Base-by-base conservation (phyloP, 2,797 vertebrate genomes). In the Sciurus vulgaris region DNA sequence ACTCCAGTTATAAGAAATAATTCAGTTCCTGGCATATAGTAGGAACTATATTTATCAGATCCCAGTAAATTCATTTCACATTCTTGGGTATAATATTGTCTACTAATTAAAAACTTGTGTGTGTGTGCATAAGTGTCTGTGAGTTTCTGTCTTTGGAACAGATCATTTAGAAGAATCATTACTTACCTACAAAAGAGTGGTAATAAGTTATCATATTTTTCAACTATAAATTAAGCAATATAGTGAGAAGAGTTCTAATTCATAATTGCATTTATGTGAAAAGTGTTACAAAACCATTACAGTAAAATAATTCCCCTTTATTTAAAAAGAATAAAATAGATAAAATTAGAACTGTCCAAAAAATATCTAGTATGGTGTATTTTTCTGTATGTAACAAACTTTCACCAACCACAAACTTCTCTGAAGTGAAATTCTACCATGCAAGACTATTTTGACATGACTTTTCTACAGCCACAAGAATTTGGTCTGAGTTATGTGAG, bases 21-120 rank as follows among this genome's bases (percentile, higher is more conserved):
- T 59, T 84, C n/a, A 81, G 33, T 89, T 96, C 73, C 47, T 91
- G 35, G 41, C 30, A 85, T 61, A 93, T 78, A 63, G 24, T 76
- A 89, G 28, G 44, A 89, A 65, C 18, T 87, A 69, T 56, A 90
- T 74, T 74, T 51, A 79, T 76, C n/a, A 78, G 54, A 59, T 67
- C n/a, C 17, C 88, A 89, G 10, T 28, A 88, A 88, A 90, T 79
- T 17, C 12, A 67, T 59, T 88, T 91, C 88, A 12, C 20, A 76
- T 88, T 84, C 41, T 49, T 67, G 49, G 88, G 49, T 9, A 84
- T 61, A 88, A 17, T 13, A 47, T 22, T 78, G 70, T 13, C n/a
- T 93, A 78, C 24, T 33, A 87, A 81, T 35, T 89, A 56, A 74
- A 70, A 91, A 59, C 33, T 15, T 51, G n/a, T 72, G 65, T 49